Evolutionary conservation across 1,140 invertebrate species (phyloP).

Genomic region (Drosophila subobscura): DNA sequence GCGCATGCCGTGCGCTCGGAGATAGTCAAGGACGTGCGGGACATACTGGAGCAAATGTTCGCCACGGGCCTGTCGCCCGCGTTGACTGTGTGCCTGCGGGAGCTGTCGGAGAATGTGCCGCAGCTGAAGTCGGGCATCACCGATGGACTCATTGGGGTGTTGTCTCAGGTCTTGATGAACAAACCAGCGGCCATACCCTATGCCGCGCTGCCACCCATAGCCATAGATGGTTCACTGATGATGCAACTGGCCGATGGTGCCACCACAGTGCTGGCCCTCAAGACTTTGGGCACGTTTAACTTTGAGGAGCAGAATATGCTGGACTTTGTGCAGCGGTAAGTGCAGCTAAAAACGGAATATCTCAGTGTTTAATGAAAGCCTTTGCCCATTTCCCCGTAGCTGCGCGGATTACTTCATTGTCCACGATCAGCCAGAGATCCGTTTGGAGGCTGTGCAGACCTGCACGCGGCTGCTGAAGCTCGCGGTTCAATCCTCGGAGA

Average conservation of each 20-base stretch:
- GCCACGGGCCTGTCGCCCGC: slow-evolving; percentile 95
- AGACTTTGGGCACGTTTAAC: slow-evolving; percentile 97
- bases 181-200: slow-evolving; percentile 89
- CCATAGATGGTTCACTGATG: slow-evolving; percentile 64
- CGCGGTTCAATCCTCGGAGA: slow-evolving; percentile 86
- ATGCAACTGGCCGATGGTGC: slow-evolving; percentile 87
- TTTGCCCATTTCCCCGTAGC: slow-evolving; percentile 19
- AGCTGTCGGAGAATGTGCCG: slow-evolving; percentile 95
- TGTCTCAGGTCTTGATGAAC: slow-evolving; percentile 95
- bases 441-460: slow-evolving; percentile 97
- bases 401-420: slow-evolving; percentile 97
- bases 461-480: slow-evolving; percentile 94
- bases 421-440: slow-evolving; percentile 95
- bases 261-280: slow-evolving; percentile 95
- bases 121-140: slow-evolving; percentile 95
- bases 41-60: slow-evolving; percentile 96
- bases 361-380: background rate
- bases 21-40: slow-evolving; percentile 91
- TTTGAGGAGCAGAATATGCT: slow-evolving; percentile 97
- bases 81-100: slow-evolving; percentile 94
- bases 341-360: accelerated
- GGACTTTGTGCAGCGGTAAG: slow-evolving; percentile 92
- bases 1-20: slow-evolving; percentile 92
- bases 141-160: slow-evolving; percentile 94
- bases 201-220: slow-evolving; percentile 45